Base-by-base conservation (phyloP, 64 coral and sea anemone species). In the Montipora sp. region DNA sequence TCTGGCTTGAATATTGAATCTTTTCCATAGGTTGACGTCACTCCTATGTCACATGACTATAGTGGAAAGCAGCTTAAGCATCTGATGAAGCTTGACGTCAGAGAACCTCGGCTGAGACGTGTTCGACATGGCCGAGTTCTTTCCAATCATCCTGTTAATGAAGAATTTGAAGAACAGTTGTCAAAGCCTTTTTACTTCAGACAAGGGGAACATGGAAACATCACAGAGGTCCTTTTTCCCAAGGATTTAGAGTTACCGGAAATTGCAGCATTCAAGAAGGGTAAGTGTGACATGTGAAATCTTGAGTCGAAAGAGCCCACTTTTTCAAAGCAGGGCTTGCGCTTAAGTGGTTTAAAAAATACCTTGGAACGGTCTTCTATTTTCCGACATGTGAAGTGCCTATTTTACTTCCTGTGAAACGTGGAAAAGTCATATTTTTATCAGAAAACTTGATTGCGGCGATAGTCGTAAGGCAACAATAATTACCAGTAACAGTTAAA, bases 181-280 rank as follows among this genome's bases (percentile, higher is more conserved):
- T 89, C 87, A 44, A 88, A 89, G 51, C 92, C 92, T 3, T 94
- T 94, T 61, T 94, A 94, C 77, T 94, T 94, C 48, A 86, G 77
- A 18, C 92, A 94, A 21, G 51, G 81, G 20, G 87, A 82, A 3
- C 92, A 94, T 66, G 92, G 92, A 49, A 10, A 19, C 19, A 48
- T 94, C 4, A 78, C 82, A 75, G 92, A 94, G 47, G 92, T 83
- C 45, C 46, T 94, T 3, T 94, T 82, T 75, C 92, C 92, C 59
- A 88, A 89, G 55, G 36, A 20, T 16, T 69, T 77, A 20, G 86
- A 94, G 14, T 85, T 61, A 50, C 77, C 84, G 0, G 59, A 89
- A 94, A 74, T 89, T 19, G 49, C 70, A 2, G 92, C 76, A 22
- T 67, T 94, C 43, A 94, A 94, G 47, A 94, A 94, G 72, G 92